A percentile compares a stretch with the other conserved stretches of the same genome.
Evolutionary conservation across 1,140 invertebrate genomes (phyloP).

Genomic region (Camponotus pennsylvanicus): DNA sequence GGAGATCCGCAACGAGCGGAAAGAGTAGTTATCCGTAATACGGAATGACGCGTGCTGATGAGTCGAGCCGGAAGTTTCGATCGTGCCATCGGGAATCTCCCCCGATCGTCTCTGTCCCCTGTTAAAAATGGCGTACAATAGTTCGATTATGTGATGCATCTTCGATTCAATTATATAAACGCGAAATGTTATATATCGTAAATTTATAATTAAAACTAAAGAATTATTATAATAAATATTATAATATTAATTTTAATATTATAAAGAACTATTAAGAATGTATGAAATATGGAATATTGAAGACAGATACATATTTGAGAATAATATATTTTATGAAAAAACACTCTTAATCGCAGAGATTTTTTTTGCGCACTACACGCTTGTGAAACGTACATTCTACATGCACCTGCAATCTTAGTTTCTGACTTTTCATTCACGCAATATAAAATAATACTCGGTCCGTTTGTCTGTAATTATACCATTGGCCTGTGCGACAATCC

Average conservation of each 20-base stretch:
- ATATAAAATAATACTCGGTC: conserved; percentile 62
- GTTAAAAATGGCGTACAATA: conserved; percentile 60
- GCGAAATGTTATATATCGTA: not conserved
- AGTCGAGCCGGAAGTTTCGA: conserved; percentile 83
- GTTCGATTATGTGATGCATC: not conserved
- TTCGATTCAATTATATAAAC: conserved; percentile 8
- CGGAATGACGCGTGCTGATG: conserved; percentile 82
- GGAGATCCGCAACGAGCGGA: conserved; percentile 78
- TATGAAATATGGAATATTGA: not conserved
- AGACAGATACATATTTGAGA: not conserved
- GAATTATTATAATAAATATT: no score
- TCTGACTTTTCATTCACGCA: conserved; percentile 36
- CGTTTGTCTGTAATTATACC: conserved; percentile 68
- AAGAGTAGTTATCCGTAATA: conserved; percentile 84
- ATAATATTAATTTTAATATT: no score
- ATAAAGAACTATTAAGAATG: not conserved
- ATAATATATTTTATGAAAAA: not conserved
- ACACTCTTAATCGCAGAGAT: not conserved
- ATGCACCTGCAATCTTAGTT: not conserved
- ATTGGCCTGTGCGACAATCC: conserved; percentile 83
- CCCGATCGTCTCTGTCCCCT: conserved; percentile 29
- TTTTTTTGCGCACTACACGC: not conserved
- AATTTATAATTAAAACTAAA: conserved; percentile 37
- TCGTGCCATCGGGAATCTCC: conserved; percentile 66
- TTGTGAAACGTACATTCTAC: conserved; percentile 47